phyloP scores from a whole-genome alignment of 2,888 invertebrate species.

The Trachelus iudaicus region DNA sequence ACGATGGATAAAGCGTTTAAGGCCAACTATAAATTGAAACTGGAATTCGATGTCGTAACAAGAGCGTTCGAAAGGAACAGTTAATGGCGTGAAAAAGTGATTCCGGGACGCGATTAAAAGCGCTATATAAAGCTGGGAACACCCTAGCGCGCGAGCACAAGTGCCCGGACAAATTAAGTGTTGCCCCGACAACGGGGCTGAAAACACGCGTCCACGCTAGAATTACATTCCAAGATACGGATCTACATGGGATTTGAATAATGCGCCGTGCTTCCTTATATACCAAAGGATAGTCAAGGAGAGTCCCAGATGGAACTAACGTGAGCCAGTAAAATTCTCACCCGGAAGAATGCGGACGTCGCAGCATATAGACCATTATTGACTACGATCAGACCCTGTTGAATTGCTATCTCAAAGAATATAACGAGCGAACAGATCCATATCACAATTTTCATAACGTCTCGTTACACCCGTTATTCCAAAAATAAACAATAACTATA shows the following conservation, averaged over 20 bases:
- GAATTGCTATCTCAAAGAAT: neutral
- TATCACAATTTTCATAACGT: neutral
- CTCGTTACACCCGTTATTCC: neutral
- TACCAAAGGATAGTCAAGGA: neutral
- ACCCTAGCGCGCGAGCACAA: conserved; percentile 2
- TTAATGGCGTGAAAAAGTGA: conserved; percentile 2
- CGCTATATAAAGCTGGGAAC: neutral
- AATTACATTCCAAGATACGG: conserved; percentile 48
- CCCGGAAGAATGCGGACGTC: conserved; percentile 2
- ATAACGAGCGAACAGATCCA: neutral
- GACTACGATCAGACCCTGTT: neutral
- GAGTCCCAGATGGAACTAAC: neutral
- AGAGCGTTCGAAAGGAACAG: neutral
- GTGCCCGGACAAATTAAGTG: conserved; percentile 45
- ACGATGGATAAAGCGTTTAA: neutral
- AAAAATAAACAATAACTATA: neutral
- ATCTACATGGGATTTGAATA: conserved; percentile 52
- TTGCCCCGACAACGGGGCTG: conserved; percentile 39
- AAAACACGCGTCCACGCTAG: conserved; percentile 46
- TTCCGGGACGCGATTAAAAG: neutral
- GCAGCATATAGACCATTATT: neutral
- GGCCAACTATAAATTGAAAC: neutral
- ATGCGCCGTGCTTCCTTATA: conserved; percentile 34
- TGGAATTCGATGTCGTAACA: neutral
- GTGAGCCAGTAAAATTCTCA: neutral